A percentile compares a stretch with the other conserved stretches of the same genome.
Conservation (phyloP, 92 coral and sea anemone genomes). For the Porites lobata region DNA sequence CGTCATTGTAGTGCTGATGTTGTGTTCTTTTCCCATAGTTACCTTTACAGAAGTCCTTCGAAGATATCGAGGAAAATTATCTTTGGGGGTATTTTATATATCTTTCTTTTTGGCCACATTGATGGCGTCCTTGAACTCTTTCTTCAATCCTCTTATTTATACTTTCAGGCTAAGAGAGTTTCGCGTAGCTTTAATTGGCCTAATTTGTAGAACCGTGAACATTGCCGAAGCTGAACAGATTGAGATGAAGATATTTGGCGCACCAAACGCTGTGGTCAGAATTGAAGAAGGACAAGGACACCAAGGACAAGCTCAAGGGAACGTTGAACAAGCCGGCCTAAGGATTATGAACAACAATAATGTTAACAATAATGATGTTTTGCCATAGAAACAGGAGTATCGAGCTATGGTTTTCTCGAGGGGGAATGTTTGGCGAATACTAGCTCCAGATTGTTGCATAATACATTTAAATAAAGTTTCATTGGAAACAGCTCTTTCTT, state of each 20-base stretch:
- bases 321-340: background rate
- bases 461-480: no score
- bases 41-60: background rate
- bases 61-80: background rate
- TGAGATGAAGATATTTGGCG: background rate
- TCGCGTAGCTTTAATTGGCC: background rate
- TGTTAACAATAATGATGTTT: no score
- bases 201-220: conserved; percentile 1
- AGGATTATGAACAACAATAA: no score
- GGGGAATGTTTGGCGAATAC: no score
- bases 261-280: background rate
- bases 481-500: no score
- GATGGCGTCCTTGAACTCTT: background rate
- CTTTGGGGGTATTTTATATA: background rate
- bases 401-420: no score
- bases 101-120: background rate
- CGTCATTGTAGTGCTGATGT: background rate
- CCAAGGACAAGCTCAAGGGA: background rate
- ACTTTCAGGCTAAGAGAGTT: background rate
- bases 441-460: no score
- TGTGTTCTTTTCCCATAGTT: background rate
- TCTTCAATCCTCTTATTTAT: conserved; percentile 3
- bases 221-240: background rate
- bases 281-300: background rate
- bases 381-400: no score